These are phyloP conservation scores for Caranx melampygus DNA, from an alignment of 2,113 vertebrate species.

Conservation along the genomic window DNA sequence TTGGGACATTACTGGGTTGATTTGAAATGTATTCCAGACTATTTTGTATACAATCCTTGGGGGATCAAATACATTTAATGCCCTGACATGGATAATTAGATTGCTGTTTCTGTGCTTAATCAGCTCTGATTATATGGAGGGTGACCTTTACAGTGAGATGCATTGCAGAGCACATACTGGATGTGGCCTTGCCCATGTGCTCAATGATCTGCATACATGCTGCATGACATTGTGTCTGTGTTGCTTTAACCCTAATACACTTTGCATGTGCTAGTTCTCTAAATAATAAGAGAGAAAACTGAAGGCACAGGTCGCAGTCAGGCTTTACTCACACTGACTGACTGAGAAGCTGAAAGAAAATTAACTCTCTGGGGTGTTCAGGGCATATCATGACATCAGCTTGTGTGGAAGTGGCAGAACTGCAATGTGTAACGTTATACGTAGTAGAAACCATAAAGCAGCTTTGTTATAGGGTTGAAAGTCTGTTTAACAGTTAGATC, in stretches of 20 bases:
- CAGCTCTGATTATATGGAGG: constrained; percentile 35
- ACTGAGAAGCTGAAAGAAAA: constrained; percentile 10
- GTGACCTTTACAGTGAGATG: constrained; percentile 30
- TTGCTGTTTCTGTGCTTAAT: constrained; percentile 57
- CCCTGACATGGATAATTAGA: constrained; percentile 53
- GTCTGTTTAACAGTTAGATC: constrained; percentile 11
- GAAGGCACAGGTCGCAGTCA: constrained; percentile 5
- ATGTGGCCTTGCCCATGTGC: constrained; percentile 11
- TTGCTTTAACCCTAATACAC: constrained; percentile 30
- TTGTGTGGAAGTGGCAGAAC: constrained; percentile 13
- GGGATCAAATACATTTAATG: constrained; percentile 55
- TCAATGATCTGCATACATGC: constrained; percentile 25
- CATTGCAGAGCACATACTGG: constrained; percentile 38
- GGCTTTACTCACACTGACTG: not conserved
- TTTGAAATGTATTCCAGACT: constrained; percentile 56
- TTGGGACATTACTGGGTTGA: constrained; percentile 37
- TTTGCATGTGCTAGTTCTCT: constrained; percentile 37
- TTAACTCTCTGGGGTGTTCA: not conserved
- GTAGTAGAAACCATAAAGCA: constrained; percentile 11
- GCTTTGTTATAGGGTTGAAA: constrained; percentile 6
- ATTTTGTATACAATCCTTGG: constrained; percentile 41
- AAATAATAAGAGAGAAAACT: constrained; percentile 8
- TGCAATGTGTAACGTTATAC: constrained; percentile 3
- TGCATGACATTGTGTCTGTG: constrained; percentile 31
- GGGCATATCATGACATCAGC: constrained; percentile 49